phyloP scores from a whole-genome alignment of 2,113 vertebrate species.

The Brienomyrus longianalis region DNA sequence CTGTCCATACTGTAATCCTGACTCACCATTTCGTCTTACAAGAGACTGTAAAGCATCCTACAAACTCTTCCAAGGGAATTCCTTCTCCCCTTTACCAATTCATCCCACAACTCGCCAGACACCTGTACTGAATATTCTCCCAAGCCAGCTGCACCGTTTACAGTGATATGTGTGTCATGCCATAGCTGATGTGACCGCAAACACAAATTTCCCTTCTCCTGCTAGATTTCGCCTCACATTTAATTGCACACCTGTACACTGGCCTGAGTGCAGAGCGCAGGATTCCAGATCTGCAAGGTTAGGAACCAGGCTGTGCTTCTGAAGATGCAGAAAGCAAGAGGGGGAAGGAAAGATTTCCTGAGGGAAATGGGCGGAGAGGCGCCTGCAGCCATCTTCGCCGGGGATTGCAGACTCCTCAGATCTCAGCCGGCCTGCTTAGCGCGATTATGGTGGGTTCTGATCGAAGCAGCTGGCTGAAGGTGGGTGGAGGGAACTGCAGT shows the following conservation, averaged over 20 bases:
- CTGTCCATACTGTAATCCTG: neutral
- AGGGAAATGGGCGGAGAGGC: constrained; percentile 29
- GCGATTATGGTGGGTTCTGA: constrained; percentile 38
- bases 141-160: constrained; percentile 27
- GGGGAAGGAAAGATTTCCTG: constrained; percentile 16
- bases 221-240: constrained; percentile 10
- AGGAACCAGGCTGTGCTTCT: constrained; percentile 26
- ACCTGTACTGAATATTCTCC: constrained; percentile 9
- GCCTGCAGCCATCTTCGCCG: constrained; percentile 42
- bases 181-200: neutral
- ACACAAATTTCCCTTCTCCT: constrained; percentile 5
- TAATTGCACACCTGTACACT: constrained; percentile 30
- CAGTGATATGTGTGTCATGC: constrained; percentile 27
- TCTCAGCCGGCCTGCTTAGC: constrained; percentile 40
- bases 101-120: constrained; percentile 26
- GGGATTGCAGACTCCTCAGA: constrained; percentile 42
- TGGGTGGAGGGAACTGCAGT: constrained; percentile 23
- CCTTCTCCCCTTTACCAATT: neutral
- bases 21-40: neutral
- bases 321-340: constrained; percentile 27
- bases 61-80: neutral
- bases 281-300: constrained; percentile 28
- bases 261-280: constrained; percentile 40
- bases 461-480: constrained; percentile 30
- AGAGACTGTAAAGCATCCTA: neutral